Conservation (phyloP, 2,113 vertebrate species). For the Indicator maculatus region DNA sequence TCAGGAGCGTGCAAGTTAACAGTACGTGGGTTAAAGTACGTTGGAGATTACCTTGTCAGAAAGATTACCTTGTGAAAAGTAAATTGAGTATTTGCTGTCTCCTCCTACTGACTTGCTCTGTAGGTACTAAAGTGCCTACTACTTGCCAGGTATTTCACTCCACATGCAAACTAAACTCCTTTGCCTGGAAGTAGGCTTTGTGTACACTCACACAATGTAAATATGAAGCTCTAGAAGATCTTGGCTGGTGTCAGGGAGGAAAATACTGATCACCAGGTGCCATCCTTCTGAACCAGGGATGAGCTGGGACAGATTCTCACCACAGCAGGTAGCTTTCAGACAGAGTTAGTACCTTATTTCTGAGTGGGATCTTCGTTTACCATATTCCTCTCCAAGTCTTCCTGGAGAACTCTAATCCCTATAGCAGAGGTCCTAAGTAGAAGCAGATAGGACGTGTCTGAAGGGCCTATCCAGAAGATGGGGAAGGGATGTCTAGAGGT, state of each 20-base stretch:
- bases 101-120: neutral
- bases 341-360: neutral
- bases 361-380: neutral
- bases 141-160: neutral
- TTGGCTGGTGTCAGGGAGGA: neutral
- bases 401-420: neutral
- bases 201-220: rapidly evolving
- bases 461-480: neutral
- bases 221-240: neutral
- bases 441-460: neutral
- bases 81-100: neutral
- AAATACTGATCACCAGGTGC: neutral
- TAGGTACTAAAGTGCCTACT: neutral
- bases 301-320: neutral
- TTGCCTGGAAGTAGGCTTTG: neutral
- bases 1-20: constrained; percentile 2
- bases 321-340: neutral
- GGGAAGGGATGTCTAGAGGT: neutral
- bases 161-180: rapidly evolving
- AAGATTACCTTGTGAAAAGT: constrained; percentile 7
- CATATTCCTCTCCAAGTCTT: neutral
- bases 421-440: neutral
- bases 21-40: neutral
- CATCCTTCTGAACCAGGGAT: neutral
- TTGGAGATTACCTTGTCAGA: constrained; percentile 40